Percentiles rank a stretch among this genome's conserved stretches.
phyloP scores from a whole-genome alignment of 2,797 vertebrate species.

The Poeciliopsis presidionis region DNA sequence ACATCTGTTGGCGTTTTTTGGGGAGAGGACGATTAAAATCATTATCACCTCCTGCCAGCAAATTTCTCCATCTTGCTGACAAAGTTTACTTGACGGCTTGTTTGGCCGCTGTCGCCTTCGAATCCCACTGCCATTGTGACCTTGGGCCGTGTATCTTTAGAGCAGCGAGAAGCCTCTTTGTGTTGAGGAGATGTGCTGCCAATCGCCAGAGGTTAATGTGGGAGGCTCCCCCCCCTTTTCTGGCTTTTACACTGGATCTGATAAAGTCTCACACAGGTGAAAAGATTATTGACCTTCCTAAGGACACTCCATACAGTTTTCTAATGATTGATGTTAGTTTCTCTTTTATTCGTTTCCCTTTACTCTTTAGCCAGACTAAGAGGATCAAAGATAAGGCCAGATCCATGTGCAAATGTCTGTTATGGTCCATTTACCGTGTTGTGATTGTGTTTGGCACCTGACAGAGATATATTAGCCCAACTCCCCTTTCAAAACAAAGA shows the following conservation, averaged over 20 bases:
- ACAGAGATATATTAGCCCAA: slow-evolving; percentile 77
- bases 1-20: slow-evolving; percentile 68
- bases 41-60: slow-evolving; percentile 93
- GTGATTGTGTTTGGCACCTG: slow-evolving; percentile 74
- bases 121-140: slow-evolving; percentile 88
- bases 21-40: slow-evolving; percentile 77
- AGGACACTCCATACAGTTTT: slow-evolving; percentile 94
- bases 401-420: slow-evolving; percentile 82
- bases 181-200: slow-evolving; percentile 87
- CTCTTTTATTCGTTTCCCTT: slow-evolving; percentile 84
- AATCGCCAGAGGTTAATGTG: slow-evolving; percentile 91
- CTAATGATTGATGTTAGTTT: slow-evolving; percentile 97
- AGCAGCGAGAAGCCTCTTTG: slow-evolving; percentile 89
- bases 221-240: slow-evolving; percentile 88
- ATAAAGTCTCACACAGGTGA: slow-evolving; percentile 97
- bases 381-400: slow-evolving; percentile 78
- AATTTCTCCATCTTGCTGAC: slow-evolving; percentile 92
- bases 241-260: slow-evolving; percentile 93
- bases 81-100: slow-evolving; percentile 98
- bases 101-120: slow-evolving; percentile 90
- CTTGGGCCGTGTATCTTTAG: slow-evolving; percentile 90
- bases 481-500: slow-evolving; percentile 70
- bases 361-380: slow-evolving; percentile 80
- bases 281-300: slow-evolving; percentile 98
- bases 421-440: slow-evolving; percentile 82